A percentile compares a stretch with the other conserved stretches of the same genome.
phyloP scores from a whole-genome alignment of 2,888 invertebrate species.

The Tanypteryx hageni region DNA sequence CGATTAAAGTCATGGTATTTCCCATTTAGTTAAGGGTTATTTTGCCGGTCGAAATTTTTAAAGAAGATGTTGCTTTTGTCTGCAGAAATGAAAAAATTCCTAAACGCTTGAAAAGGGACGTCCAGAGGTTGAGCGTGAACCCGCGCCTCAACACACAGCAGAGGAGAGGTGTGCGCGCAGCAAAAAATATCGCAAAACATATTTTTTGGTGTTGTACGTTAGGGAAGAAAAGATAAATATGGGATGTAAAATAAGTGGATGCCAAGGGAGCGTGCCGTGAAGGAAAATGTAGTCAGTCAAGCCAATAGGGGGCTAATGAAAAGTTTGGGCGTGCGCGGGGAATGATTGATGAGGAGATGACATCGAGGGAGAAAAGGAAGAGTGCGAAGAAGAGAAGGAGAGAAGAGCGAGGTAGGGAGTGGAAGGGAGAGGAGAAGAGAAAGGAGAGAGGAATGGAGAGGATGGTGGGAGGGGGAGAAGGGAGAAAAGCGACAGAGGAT shows the following conservation, averaged over 20 bases:
- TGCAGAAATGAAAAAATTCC: not conserved
- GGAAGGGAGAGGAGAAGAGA: no score
- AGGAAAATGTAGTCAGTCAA: slow-evolving; percentile 44
- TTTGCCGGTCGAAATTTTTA: not conserved
- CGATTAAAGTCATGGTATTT: no score
- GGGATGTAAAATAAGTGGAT: slow-evolving; percentile 17
- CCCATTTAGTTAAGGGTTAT: no score
- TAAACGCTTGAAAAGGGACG: not conserved
- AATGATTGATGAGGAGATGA: slow-evolving; percentile 57
- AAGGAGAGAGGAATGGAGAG: not conserved
- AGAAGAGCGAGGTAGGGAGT: no score
- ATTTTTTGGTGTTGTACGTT: not conserved
- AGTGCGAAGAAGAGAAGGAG: no score
- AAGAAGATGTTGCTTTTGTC: not conserved
- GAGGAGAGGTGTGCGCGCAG: not conserved
- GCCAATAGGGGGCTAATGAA: slow-evolving; percentile 44
- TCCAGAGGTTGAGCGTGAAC: not conserved
- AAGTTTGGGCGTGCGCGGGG: not conserved
- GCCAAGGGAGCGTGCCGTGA: not conserved
- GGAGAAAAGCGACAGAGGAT: not conserved
- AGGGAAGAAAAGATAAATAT: slow-evolving; percentile 35
- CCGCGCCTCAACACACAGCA: not conserved
- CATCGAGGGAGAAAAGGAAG: no score
- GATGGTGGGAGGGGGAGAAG: not conserved
- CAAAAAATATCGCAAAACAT: not conserved